A percentile compares a stretch with the other conserved stretches of the same genome.
Conservation (phyloP, 2,797 vertebrate genomes). For the Oophaga sylvatica region DNA sequence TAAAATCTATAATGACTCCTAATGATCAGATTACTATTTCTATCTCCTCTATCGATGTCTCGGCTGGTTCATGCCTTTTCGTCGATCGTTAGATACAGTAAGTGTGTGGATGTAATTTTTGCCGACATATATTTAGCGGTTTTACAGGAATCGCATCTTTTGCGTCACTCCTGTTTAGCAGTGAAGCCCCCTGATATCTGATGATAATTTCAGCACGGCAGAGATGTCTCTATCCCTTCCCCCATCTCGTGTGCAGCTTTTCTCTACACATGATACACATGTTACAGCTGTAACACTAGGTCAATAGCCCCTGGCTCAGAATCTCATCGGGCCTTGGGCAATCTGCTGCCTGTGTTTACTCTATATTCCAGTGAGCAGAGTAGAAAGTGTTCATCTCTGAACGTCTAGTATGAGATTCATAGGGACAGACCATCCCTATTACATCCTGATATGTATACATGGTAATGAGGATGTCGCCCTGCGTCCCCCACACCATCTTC, state of each 20-base stretch:
- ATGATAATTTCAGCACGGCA: slow-evolving; percentile 11
- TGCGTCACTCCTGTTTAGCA: slow-evolving; percentile 6
- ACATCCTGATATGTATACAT: slow-evolving; percentile 4
- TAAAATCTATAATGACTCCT: background rate
- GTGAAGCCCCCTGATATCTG: background rate
- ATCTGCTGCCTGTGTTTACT: slow-evolving; percentile 51
- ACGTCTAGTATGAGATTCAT: slow-evolving; percentile 18
- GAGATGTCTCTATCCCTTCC: slow-evolving; percentile 31
- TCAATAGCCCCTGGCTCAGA: slow-evolving; percentile 54
- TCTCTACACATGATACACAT: slow-evolving; percentile 50
- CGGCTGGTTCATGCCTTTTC: background rate
- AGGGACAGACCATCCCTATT: slow-evolving; percentile 36
- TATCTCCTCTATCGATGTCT: background rate
- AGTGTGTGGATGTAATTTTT: background rate
- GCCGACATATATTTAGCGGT: background rate
- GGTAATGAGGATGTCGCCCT: background rate
- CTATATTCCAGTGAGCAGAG: slow-evolving; percentile 40
- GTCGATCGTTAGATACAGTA: background rate
- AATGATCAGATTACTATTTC: background rate
- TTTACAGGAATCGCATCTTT: background rate
- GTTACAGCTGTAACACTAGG: slow-evolving; percentile 60
- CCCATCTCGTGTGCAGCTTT: background rate
- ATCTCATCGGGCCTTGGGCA: slow-evolving; percentile 54
- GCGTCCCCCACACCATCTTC: background rate
- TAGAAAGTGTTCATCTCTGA: slow-evolving; percentile 25